Evolutionary conservation across 2,113 vertebrate species (phyloP).

Genomic region (Proteles cristata): DNA sequence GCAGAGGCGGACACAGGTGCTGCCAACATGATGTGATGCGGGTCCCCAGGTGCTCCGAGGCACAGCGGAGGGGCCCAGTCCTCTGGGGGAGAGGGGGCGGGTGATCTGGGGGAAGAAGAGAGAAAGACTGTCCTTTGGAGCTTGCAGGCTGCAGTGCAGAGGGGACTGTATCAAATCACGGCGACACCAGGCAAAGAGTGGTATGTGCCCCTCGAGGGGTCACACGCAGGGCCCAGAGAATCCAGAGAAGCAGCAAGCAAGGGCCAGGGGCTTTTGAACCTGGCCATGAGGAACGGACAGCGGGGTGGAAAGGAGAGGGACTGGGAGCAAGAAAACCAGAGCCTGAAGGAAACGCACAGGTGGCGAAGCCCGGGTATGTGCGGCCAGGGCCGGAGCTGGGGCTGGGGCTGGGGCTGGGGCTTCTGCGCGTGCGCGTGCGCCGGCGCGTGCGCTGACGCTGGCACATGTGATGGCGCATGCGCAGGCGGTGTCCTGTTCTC

Average conservation of each 20-base stretch:
- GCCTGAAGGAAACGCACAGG: rapidly evolving
- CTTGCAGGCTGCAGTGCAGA: neutral
- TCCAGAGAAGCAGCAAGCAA: neutral
- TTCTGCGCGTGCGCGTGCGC: too few relatives aligned
- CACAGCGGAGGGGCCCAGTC: rapidly evolving
- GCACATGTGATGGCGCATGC: rapidly evolving
- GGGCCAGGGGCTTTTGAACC: neutral
- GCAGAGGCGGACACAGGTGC: rapidly evolving
- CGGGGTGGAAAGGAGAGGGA: neutral
- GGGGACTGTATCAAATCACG: neutral
- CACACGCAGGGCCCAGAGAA: rapidly evolving
- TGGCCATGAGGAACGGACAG: neutral
- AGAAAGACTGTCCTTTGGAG: neutral
- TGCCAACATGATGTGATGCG: rapidly evolving
- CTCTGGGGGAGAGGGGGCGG: neutral
- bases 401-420: neutral
- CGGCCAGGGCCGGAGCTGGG: rapidly evolving
- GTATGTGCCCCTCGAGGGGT: too few relatives aligned
- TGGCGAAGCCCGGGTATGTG: too few relatives aligned
- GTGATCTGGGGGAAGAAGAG: neutral
- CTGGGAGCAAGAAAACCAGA: neutral
- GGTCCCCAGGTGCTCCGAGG: too few relatives aligned
- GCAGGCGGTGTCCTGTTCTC: rapidly evolving
- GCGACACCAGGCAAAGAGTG: neutral
- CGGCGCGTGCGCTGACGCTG: too few relatives aligned